phyloP scores from a whole-genome alignment of 2,797 vertebrate species.

The Peromyscus aztecus region DNA sequence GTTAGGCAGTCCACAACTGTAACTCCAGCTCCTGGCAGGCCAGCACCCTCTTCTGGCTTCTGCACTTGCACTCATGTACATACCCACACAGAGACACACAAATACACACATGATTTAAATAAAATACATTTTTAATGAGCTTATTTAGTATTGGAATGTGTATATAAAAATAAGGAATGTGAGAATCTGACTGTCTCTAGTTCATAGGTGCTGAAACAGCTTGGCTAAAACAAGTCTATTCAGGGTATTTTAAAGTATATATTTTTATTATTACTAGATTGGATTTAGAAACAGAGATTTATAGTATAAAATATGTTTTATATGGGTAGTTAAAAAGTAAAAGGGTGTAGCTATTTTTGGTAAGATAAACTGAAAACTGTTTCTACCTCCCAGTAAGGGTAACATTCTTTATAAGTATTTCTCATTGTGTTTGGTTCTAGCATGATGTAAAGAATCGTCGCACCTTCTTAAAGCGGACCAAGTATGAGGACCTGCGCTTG shows the following conservation, averaged over 20 bases:
- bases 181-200: neutral
- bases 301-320: constrained; percentile 25
- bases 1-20: neutral
- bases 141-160: neutral
- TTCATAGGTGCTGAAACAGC: neutral
- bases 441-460: constrained; percentile 96
- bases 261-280: constrained; percentile 32
- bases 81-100: neutral
- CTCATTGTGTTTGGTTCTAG: constrained; percentile 85
- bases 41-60: neutral
- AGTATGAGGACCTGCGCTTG: constrained; percentile 90
- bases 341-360: neutral
- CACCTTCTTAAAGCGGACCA: constrained; percentile 93
- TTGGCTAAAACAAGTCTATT: neutral
- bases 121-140: neutral
- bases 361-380: constrained; percentile 3
- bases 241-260: neutral
- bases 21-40: neutral
- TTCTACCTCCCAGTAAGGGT: neutral
- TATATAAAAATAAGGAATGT: neutral
- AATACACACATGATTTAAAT: neutral
- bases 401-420: neutral
- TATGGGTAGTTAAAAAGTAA: constrained; percentile 11
- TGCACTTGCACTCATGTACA: neutral
- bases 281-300: constrained; percentile 5